Base-by-base conservation (phyloP, 2,797 vertebrate species). In the Pterois miles region DNA sequence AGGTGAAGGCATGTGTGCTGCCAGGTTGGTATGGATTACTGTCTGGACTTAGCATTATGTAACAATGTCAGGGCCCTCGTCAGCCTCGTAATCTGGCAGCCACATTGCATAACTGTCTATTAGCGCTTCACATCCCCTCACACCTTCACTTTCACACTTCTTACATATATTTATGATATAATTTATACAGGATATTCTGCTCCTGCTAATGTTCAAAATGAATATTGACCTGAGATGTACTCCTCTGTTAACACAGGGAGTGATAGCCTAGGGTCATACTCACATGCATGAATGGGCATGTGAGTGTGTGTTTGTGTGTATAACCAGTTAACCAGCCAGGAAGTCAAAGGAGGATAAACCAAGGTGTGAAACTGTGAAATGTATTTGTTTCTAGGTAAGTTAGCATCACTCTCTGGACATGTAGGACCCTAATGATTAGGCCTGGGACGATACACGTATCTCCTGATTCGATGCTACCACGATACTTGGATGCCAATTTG, bases 101-200 rank as follows among this genome's bases (percentile, higher is more conserved):
- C 69, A 56, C 79, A 66, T 93, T 93, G 87, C 82, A 66, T 94
- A 94, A 95, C 83, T 73, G 50, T 74, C 87, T 86, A 90, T 91
- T 89, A 85, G 82, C 73, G 84, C 80, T 70, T 75, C 74, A 73
- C 82, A 72, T 81, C 74, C 71, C 57, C 59, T 66, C 70, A 67
- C 78, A 83, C 83, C 74, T 81, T 77, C 29, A 43, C 13, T 63
- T 81, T 85, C 63, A 68, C 68, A 48, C 72, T 46, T 64, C 18
- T 34, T 10, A 48, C n/a, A 48, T 43, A 18, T 43, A 43, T 43
- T 14, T 43, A 43, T 4, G 46, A 59, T 63, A 59, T 63, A 11
- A 54, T 66, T 62, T 13, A 48, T 10, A 8, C 22, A 76, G 23
- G 12, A 81, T 12, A 52, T 31, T 23, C 12, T 9, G 9, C 33